A percentile compares a stretch with the other conserved stretches of the same genome.
Conservation (phyloP, 2,888 invertebrate genomes). For the Drosophila paramelanica region DNA sequence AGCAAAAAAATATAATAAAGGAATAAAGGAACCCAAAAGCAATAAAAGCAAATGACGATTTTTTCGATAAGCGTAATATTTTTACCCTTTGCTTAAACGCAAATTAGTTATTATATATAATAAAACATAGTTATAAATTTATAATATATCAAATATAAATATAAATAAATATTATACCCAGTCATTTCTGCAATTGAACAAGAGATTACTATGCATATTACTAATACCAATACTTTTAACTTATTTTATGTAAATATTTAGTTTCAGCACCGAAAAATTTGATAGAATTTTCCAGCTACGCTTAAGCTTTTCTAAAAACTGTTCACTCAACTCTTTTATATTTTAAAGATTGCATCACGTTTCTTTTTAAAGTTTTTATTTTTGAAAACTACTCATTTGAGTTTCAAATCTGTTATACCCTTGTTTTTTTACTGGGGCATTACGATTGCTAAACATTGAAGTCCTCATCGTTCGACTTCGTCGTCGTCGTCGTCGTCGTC, state of each 20-base stretch:
- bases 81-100: slow-evolving; percentile 4
- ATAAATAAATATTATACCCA: too few species aligned
- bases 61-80: slow-evolving; percentile 9
- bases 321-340: too few species aligned
- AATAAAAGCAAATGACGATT: background rate
- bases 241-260: too few species aligned
- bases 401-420: slow-evolving; percentile 30
- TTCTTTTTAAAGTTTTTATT: background rate
- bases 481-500: slow-evolving; percentile 60
- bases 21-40: slow-evolving; percentile 12
- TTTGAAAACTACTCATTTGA: background rate
- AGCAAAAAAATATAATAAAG: background rate
- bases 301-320: too few species aligned
- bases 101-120: background rate
- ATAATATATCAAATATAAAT: too few species aligned
- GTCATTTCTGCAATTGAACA: too few species aligned
- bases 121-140: background rate
- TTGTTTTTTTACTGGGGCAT: slow-evolving; percentile 22
- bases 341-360: background rate
- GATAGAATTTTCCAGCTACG: too few species aligned
- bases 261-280: too few species aligned
- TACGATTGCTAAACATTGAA: slow-evolving; percentile 59
- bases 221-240: too few species aligned
- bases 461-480: slow-evolving; percentile 38
- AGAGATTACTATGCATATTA: too few species aligned